A percentile compares a stretch with the other conserved stretches of the same genome.
These are phyloP conservation scores for Cepaea nemoralis DNA, from an alignment of 1,140 invertebrate genomes.

Conservation along the genomic window DNA sequence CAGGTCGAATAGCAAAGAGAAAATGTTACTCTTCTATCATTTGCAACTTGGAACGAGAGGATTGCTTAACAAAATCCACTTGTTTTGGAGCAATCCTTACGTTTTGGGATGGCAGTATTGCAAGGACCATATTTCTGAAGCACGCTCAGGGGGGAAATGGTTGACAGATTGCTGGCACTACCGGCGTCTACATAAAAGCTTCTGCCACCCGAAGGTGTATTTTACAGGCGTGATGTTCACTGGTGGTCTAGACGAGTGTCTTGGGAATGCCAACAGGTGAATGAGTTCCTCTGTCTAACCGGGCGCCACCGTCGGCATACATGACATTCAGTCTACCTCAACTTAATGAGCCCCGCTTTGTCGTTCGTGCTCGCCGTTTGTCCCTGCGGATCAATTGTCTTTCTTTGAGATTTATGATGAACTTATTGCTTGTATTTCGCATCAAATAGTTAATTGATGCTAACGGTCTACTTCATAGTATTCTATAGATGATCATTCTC, in stretches of 20 bases:
- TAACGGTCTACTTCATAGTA: too few relatives aligned
- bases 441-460: too few relatives aligned
- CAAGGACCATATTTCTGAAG: too few relatives aligned
- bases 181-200: not conserved
- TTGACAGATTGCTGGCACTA: slow-evolving; percentile 1
- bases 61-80: too few relatives aligned
- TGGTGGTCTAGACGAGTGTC: slow-evolving; percentile 6
- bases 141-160: not conserved
- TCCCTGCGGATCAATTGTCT: not conserved
- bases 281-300: not conserved
- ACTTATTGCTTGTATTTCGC: too few relatives aligned
- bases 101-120: too few relatives aligned
- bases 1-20: too few relatives aligned
- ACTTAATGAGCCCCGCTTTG: slow-evolving; percentile 1
- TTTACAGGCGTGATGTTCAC: not conserved
- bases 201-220: not conserved
- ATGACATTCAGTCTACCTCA: not conserved
- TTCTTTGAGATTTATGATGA: too few relatives aligned
- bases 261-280: not conserved
- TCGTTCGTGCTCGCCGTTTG: not conserved
- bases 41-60: too few relatives aligned
- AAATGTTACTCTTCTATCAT: too few relatives aligned
- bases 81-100: too few relatives aligned
- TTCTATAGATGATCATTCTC: too few relatives aligned
- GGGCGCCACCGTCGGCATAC: not conserved